Evolutionary conservation across 2,797 vertebrate genomes (phyloP), one percentile per base, ranked within the genome.

Genomic region (Notolabrus celidotus): DNA sequence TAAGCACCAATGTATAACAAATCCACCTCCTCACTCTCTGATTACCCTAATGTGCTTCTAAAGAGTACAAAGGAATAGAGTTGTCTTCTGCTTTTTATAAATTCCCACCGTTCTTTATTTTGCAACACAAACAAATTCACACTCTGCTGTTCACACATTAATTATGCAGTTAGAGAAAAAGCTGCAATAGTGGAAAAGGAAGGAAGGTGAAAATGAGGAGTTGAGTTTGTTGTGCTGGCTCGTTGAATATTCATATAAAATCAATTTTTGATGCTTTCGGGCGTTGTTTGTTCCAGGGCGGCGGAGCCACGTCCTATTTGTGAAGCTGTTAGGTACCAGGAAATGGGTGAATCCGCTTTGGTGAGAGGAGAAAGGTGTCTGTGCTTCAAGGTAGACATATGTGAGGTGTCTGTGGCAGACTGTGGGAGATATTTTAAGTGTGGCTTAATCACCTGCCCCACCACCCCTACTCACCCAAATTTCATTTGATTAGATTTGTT

Each of bases 241-340:
- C 89, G 88, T 93, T 97, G 96, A 96, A 96, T 97, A 96, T 97
- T 97, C 95, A 95, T 95, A 93, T 86, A 80, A 90, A 86, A 93
- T 92, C 86, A 80, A 85, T 94, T 95, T 96, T 94, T 91, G 79
- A 92, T 95, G 94, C 92, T 94, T 95, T 92, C 36, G 89, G 95
- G 94, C 87, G 92, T 95, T 94, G 91, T 95, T 94, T 93, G 93
- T 95, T 96, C 90, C 92, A 92, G 91, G 93, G 94, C 86, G 93
- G 82, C 74, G 77, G 87, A 94, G 92, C 86, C 92, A 84, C 86
- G 93, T 95, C 93, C 89, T 86, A 83, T 91, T 92, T 83, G 80
- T 70, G 86, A 93, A 91, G 80, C 88, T 94, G 92, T 92, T 90
- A 90, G 92, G 71, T 83, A 86, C 78, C 79, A 89, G 89, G 86